phyloP scores from a whole-genome alignment of 2,113 vertebrate genomes.

The Burhinus bistriatus region DNA sequence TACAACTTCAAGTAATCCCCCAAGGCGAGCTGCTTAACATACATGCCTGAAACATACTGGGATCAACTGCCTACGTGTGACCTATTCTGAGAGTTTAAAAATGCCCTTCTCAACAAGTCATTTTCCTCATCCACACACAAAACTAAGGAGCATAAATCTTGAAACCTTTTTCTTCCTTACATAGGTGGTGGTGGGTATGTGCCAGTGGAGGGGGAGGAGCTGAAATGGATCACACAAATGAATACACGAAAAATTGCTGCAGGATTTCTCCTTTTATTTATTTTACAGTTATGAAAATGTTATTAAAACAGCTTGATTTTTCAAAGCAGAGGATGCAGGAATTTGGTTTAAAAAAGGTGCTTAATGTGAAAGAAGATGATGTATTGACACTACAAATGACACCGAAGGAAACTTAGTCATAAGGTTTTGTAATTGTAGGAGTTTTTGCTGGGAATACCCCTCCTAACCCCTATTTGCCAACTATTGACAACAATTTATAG shows the following conservation, averaged over 20 bases:
- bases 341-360: neutral
- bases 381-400: neutral
- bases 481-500: neutral
- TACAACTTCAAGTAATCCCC: neutral
- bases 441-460: neutral
- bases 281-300: neutral
- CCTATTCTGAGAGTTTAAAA: neutral
- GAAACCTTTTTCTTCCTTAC: neutral
- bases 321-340: neutral
- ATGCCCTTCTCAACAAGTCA: neutral
- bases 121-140: neutral
- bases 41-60: rapidly evolving
- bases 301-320: neutral
- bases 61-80: neutral
- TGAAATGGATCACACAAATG: neutral
- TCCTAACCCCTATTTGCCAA: neutral
- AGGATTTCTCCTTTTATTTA: neutral
- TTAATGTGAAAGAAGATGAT: neutral
- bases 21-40: neutral
- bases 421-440: neutral
- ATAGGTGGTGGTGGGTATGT: neutral
- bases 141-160: neutral
- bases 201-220: neutral
- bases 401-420: neutral
- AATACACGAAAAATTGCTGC: rapidly evolving